Conservation (phyloP, 2,888 invertebrate species). For the Dendrolimus pini region DNA sequence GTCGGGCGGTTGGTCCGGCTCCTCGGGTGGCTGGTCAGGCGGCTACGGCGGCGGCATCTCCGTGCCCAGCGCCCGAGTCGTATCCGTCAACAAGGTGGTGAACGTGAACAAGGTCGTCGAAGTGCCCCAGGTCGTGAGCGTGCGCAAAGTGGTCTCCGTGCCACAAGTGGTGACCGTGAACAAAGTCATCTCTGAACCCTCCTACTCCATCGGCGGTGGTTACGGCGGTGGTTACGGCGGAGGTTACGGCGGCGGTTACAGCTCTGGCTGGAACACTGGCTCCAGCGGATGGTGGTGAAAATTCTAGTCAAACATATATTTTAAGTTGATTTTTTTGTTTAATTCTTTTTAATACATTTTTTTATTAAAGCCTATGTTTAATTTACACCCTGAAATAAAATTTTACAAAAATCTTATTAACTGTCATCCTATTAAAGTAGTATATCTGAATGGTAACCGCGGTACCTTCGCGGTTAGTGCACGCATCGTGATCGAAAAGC, state of each 20-base stretch:
- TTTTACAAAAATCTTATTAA: no score
- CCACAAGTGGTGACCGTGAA: constrained; percentile 43
- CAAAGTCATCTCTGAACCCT: constrained; percentile 23
- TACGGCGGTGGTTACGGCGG: background rate
- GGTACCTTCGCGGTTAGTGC: no score
- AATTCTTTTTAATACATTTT: background rate
- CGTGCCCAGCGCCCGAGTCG: constrained; percentile 20
- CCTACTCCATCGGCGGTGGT: constrained; percentile 1
- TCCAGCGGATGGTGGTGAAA: constrained; percentile 21
- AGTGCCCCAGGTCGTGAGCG: constrained; percentile 33
- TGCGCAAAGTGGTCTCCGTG: constrained; percentile 40
- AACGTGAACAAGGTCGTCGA: constrained; percentile 33
- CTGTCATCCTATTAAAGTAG: no score
- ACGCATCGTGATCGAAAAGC: no score
- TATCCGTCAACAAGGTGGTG: constrained; percentile 28
- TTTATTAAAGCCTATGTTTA: background rate
- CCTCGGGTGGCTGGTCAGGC: constrained; percentile 4
- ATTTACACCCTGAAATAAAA: background rate
- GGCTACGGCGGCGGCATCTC: constrained; percentile 10
- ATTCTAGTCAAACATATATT: constrained; percentile 10
- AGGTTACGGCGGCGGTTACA: constrained; percentile 1
- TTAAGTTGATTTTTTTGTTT: constrained; percentile 4
- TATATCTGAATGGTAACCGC: no score
- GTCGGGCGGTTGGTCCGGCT: constrained; percentile 10
- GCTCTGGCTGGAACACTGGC: background rate